These are phyloP conservation scores for Acipenser oxyrinchus DNA, from an alignment of 2,797 vertebrate genomes.

Conservation along the genomic window DNA sequence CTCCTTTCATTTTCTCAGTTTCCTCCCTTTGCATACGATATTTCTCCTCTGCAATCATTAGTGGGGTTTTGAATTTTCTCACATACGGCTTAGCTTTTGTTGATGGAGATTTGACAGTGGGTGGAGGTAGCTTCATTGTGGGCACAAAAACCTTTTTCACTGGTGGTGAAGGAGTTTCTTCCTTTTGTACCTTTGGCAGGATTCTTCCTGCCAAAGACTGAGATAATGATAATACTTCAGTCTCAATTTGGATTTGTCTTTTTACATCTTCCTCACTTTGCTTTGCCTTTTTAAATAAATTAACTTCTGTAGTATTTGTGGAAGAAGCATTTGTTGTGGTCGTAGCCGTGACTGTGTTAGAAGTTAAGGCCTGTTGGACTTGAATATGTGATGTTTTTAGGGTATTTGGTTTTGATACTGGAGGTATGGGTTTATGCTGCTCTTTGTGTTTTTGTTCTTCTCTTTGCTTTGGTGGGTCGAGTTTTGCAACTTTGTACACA, in stretches of 20 bases:
- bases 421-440: not conserved
- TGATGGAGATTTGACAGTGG: conserved; percentile 53
- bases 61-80: conserved; percentile 80
- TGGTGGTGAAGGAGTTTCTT: conserved; percentile 45
- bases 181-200: conserved; percentile 38
- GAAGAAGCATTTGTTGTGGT: too few relatives aligned
- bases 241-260: conserved; percentile 29
- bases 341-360: conserved; percentile 19
- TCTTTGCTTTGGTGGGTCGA: conserved; percentile 48
- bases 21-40: conserved; percentile 66
- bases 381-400: conserved; percentile 23
- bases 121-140: conserved; percentile 65
- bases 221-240: conserved; percentile 27
- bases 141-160: conserved; percentile 47
- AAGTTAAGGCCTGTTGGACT: conserved; percentile 29
- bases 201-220: conserved; percentile 35
- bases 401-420: conserved; percentile 22
- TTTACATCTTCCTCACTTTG: conserved; percentile 2
- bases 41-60: conserved; percentile 84
- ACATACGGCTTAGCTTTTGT: conserved; percentile 60
- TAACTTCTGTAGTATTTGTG: conserved; percentile 25
- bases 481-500: conserved; percentile 56
- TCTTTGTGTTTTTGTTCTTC: conserved; percentile 39
- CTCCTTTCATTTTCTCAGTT: conserved; percentile 54
- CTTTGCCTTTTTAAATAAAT: conserved; percentile 33